Conservation (phyloP, 1,140 invertebrate genomes). For the Bradynema listronoti region DNA sequence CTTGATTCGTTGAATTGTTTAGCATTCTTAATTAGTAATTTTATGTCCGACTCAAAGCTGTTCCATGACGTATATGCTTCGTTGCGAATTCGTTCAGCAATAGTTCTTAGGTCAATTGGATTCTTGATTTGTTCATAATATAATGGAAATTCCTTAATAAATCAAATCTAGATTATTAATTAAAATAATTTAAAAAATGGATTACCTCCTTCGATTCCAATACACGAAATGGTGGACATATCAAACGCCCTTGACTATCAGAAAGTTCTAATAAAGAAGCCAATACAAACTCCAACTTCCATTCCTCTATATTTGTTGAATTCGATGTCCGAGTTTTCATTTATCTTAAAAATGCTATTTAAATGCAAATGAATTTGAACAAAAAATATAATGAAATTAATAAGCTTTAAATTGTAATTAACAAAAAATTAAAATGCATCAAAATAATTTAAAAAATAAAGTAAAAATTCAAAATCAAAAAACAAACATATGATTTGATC, state of each 20-base stretch:
- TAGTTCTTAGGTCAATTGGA: slow-evolving; percentile 92
- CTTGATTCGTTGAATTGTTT: slow-evolving; percentile 91
- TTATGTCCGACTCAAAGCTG: slow-evolving; percentile 82
- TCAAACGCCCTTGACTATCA: slow-evolving; percentile 44
- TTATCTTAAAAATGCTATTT: too few species aligned
- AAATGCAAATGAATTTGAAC: too few species aligned
- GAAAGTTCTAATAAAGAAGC: slow-evolving; percentile 36
- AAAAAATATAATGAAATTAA: too few species aligned
- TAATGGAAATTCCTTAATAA: slow-evolving; percentile 69
- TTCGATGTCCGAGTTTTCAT: too few species aligned
- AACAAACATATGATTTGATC: too few species aligned
- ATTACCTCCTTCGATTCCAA: slow-evolving; percentile 33
- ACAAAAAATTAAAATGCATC: too few species aligned
- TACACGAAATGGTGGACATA: slow-evolving; percentile 52
- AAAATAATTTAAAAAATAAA: too few species aligned
- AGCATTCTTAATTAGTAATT: slow-evolving; percentile 86
- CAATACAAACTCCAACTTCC: slow-evolving; percentile 39
- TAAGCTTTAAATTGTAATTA: too few species aligned
- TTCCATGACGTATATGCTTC: slow-evolving; percentile 69
- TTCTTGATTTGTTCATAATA: slow-evolving; percentile 96
- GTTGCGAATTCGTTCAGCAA: slow-evolving; percentile 77
- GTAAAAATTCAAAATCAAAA: too few species aligned
- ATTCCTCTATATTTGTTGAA: slow-evolving; percentile 28
- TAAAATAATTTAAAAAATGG: slow-evolving; percentile 1
- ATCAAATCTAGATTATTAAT: slow-evolving; percentile 10